Evolutionary conservation across 2,797 vertebrate genomes (phyloP), one percentile per base, ranked within the genome.

Genomic region (Ptychadena robeensis): DNA sequence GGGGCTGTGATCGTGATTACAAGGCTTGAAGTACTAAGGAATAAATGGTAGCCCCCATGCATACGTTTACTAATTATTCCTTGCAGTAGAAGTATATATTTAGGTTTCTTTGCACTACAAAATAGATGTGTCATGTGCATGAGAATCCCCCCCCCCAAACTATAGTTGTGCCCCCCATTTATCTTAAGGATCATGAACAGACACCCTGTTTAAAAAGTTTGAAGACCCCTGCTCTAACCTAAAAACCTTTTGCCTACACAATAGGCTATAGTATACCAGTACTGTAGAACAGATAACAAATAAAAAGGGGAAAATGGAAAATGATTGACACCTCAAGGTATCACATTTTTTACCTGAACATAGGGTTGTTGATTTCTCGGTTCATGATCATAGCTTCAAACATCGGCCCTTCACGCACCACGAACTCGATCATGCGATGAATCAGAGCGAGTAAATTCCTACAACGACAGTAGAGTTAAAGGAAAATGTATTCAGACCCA

Each of bases 371-470:
- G 90, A 99, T 96, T 91, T 99, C 98, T 95, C 97, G 86, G 93
- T 98, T 99, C 98, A 99, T 99, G 91, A 99, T 99, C 97, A 99
- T 99, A 91, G 98, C 98, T 97, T 99, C 98, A 94, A 99, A 99
- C 98, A 99, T 99, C 74, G 98, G 98, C 89, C 98, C 98, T 92
- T 99, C 98, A 95, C 98, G 98, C 93, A 99, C 98, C 95, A 99
- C 98, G 97, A 99, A 99, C 93, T 99, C 98, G 96, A 99, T 99
- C 98, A 99, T 99, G 93, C 98, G 98, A 92, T 99, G 98, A 91
- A 99, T 99, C 93, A 99, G 94, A 95, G 96, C 98, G 94, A 98
- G 96, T 91, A 98, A 97, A 98, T 98, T 98, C 98, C 97, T 98
- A 98, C 91, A 97, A 98, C 95, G 98, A 97, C 94, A 96, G 96